These are phyloP conservation scores for Ochlodes sylvanus DNA, from an alignment of 2,888 invertebrate species.

Conservation along the genomic window DNA sequence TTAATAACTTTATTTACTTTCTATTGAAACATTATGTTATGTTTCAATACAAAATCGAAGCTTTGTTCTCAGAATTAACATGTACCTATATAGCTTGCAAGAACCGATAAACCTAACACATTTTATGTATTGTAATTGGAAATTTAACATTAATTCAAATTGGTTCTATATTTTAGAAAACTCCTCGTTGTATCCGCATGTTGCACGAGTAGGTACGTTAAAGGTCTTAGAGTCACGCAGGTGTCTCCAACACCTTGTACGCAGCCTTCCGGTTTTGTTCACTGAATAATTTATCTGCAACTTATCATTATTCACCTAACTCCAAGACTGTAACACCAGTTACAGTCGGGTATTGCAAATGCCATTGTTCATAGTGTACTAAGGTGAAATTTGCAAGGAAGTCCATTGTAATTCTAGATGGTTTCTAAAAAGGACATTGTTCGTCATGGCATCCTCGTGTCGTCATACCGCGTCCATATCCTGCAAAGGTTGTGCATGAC, in stretches of 20 bases:
- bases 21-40: too few species aligned
- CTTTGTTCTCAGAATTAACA: too few species aligned
- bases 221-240: slow-evolving; percentile 57
- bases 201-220: slow-evolving; percentile 43
- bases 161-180: not conserved
- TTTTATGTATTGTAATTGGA: not conserved
- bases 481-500: slow-evolving; percentile 7
- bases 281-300: slow-evolving; percentile 68
- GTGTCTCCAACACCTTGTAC: slow-evolving; percentile 74
- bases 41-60: too few species aligned
- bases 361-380: slow-evolving; percentile 23
- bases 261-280: slow-evolving; percentile 69
- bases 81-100: too few species aligned
- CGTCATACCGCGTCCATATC: slow-evolving; percentile 16
- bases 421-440: slow-evolving; percentile 37
- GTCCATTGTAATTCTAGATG: slow-evolving; percentile 61
- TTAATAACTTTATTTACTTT: too few species aligned
- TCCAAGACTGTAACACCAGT: slow-evolving; percentile 30
- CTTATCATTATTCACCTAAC: slow-evolving; percentile 55
- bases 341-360: slow-evolving; percentile 30
- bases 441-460: slow-evolving; percentile 43
- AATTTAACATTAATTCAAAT: not conserved
- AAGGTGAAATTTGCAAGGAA: slow-evolving; percentile 51
- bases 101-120: too few species aligned
- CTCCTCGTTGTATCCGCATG: slow-evolving; percentile 27